These are phyloP conservation scores for Labroides dimidiatus DNA, from an alignment of 2,797 vertebrate genomes.

Conservation along the genomic window DNA sequence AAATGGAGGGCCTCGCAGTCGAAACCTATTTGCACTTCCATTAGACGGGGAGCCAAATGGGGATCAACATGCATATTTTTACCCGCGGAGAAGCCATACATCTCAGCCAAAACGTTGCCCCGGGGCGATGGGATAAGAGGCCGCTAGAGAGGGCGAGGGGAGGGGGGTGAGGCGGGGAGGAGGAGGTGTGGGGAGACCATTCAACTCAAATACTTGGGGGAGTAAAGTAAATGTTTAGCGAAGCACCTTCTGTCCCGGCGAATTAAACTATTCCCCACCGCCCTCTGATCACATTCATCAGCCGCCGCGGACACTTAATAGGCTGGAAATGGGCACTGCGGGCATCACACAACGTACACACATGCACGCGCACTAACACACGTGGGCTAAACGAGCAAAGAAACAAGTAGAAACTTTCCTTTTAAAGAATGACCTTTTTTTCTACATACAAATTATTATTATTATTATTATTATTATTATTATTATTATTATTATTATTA, in stretches of 20 bases:
- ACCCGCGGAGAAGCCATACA: slow-evolving; percentile 88
- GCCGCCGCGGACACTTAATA: slow-evolving; percentile 78
- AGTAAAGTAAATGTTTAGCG: slow-evolving; percentile 87
- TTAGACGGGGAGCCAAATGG: slow-evolving; percentile 91
- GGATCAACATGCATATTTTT: slow-evolving; percentile 91
- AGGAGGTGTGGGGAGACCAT: slow-evolving; percentile 53
- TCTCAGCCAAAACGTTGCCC: slow-evolving; percentile 89
- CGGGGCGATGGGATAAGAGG: slow-evolving; percentile 85
- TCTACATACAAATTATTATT: background rate
- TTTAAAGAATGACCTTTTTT: slow-evolving; percentile 25
- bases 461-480: background rate
- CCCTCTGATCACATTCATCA: slow-evolving; percentile 86
- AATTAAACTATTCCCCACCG: slow-evolving; percentile 87
- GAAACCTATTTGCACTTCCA: slow-evolving; percentile 95
- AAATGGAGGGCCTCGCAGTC: slow-evolving; percentile 89
- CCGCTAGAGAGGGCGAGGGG: slow-evolving; percentile 71
- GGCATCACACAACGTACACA: slow-evolving; percentile 57
- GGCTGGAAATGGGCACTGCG: slow-evolving; percentile 79
- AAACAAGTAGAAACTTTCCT: slow-evolving; percentile 14
- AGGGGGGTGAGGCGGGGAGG: slow-evolving; percentile 27
- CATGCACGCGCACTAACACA: slow-evolving; percentile 7
- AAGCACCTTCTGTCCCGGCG: slow-evolving; percentile 83
- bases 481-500: too few relatives aligned
- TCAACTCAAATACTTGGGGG: slow-evolving; percentile 86
- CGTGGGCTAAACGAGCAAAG: background rate